Evolutionary conservation across 1,140 invertebrate species (phyloP).

Genomic region (Colletes gigas): DNA sequence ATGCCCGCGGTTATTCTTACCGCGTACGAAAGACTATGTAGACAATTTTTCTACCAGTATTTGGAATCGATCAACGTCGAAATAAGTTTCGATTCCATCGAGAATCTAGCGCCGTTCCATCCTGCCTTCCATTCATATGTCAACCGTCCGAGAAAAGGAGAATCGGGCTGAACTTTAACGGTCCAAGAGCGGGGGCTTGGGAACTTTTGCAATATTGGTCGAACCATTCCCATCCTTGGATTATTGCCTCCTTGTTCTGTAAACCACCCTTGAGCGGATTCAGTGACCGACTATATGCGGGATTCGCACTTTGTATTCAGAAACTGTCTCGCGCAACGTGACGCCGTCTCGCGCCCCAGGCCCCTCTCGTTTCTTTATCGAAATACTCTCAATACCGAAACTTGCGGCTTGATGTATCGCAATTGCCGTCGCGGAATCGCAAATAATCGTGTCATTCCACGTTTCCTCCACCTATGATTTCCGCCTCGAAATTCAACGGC

Average conservation of each 20-base stretch:
- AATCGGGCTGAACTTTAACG: constrained; percentile 58
- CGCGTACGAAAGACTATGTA: not conserved
- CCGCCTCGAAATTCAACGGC: not conserved
- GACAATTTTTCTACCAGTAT: not conserved
- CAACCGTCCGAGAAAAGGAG: constrained; percentile 43
- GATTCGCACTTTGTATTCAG: constrained; percentile 58
- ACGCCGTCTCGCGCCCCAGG: not conserved
- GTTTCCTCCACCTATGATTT: not conserved
- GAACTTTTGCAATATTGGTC: constrained; percentile 71
- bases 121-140: constrained; percentile 34
- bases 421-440: constrained; percentile 3
- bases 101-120: constrained; percentile 39
- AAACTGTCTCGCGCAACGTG: constrained; percentile 38
- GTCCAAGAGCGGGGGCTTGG: constrained; percentile 47
- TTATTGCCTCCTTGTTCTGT: constrained; percentile 61
- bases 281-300: constrained; percentile 34
- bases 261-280: constrained; percentile 48
- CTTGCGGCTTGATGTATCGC: constrained; percentile 10
- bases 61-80: constrained; percentile 38
- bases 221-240: constrained; percentile 48
- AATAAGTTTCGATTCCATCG: constrained; percentile 26
- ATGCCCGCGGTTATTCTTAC: not conserved
- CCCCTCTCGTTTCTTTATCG: constrained; percentile 12
- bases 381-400: constrained; percentile 15
- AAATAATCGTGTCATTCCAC: constrained; percentile 13